Conservation (phyloP, 2,113 vertebrate genomes). For the Halichoerus grypus region DNA sequence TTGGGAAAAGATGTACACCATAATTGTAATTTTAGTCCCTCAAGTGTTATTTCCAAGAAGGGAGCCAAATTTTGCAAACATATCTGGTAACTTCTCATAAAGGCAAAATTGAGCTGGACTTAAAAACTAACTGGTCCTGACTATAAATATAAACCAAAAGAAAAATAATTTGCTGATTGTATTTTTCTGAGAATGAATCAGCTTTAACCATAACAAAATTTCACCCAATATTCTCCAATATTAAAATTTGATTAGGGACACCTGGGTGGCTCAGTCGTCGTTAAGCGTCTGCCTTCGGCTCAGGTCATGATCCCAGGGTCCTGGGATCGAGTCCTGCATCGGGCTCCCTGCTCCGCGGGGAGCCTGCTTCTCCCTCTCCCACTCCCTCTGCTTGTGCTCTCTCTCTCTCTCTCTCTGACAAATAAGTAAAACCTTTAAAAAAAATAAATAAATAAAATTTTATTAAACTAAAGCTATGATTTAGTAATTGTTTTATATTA, state of each 20-base stretch:
- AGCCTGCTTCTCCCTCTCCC: too few species aligned
- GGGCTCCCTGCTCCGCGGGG: too few species aligned
- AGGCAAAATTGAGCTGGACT: background rate
- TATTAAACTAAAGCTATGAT: background rate
- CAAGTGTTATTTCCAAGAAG: slow-evolving; percentile 46
- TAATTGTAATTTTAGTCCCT: slow-evolving; percentile 37
- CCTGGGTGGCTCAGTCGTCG: too few species aligned
- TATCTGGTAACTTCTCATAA: slow-evolving; percentile 34
- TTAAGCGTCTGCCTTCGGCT: too few species aligned
- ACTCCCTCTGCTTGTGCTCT: too few species aligned
- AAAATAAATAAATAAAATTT: background rate
- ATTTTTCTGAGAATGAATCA: slow-evolving; percentile 66
- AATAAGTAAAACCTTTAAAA: too few species aligned
- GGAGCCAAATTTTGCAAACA: slow-evolving; percentile 22
- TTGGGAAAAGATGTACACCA: slow-evolving; percentile 14
- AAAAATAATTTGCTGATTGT: slow-evolving; percentile 40
- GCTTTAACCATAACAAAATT: slow-evolving; percentile 36
- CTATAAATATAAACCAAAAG: slow-evolving; percentile 40
- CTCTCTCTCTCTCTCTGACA: too few species aligned
- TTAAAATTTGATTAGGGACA: slow-evolving; percentile 1
- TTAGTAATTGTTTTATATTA: slow-evolving; percentile 26
- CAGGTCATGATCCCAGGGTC: too few species aligned
- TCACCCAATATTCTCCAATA: background rate
- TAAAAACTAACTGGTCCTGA: slow-evolving; percentile 17
- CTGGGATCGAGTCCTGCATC: too few species aligned